phyloP scores from a whole-genome alignment of 2,113 vertebrate species.

The Brienomyrus brachyistius region DNA sequence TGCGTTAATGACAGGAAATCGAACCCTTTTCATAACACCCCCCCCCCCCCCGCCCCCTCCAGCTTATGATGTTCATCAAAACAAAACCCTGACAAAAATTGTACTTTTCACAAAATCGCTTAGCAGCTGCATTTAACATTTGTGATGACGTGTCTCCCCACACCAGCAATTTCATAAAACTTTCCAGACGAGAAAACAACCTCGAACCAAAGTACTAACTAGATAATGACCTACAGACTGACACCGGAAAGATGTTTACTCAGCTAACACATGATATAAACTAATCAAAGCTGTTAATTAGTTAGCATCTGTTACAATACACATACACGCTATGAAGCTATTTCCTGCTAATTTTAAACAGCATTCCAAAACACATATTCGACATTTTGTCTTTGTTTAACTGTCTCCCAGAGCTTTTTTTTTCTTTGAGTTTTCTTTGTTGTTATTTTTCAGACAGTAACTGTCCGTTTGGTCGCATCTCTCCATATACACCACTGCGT shows the following conservation, averaged over 20 bases:
- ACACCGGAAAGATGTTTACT: neutral
- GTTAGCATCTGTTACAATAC: neutral
- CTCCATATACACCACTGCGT: neutral
- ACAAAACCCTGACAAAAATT: neutral
- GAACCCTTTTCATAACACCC: neutral
- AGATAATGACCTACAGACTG: neutral
- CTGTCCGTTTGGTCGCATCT: neutral
- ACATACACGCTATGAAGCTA: neutral
- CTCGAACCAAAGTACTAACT: neutral
- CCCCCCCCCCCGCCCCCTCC: too few species aligned
- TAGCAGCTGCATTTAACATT: neutral
- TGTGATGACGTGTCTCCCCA: neutral
- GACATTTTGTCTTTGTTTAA: neutral
- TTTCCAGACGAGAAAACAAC: neutral
- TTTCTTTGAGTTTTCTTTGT: neutral
- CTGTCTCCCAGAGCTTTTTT: neutral
- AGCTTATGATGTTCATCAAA: neutral
- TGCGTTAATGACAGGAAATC: neutral
- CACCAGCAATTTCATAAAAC: neutral
- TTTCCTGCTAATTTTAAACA: neutral
- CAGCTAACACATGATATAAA: neutral
- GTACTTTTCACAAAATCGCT: neutral
- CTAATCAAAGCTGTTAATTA: neutral
- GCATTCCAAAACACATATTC: neutral
- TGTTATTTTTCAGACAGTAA: neutral